phyloP scores from a whole-genome alignment of 2,113 vertebrate genomes.

The Rhegmatorhina hoffmannsi region DNA sequence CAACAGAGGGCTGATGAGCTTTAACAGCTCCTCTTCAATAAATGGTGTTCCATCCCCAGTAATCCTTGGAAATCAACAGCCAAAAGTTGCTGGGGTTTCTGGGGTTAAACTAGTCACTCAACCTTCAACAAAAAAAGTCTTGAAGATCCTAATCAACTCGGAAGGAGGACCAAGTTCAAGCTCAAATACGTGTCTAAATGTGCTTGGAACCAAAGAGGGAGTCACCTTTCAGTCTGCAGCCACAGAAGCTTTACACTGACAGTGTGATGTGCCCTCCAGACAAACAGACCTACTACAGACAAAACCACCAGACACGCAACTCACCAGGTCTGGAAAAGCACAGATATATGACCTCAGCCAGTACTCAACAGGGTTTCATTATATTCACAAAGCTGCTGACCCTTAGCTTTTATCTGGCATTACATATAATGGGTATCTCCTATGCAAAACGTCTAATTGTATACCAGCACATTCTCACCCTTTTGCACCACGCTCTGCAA shows the following conservation, averaged over 20 bases:
- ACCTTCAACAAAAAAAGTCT: background rate
- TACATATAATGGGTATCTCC: background rate
- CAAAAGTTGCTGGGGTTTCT: background rate
- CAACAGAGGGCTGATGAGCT: background rate
- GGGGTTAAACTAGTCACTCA: background rate
- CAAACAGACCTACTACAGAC: background rate
- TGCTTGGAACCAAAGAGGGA: background rate
- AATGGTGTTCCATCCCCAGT: background rate
- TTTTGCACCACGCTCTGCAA: background rate
- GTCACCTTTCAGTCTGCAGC: background rate
- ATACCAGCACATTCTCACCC: background rate
- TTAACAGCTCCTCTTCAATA: background rate
- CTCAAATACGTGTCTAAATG: background rate
- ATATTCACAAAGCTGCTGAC: background rate
- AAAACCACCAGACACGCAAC: background rate
- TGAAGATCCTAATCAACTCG: background rate
- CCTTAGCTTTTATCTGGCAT: background rate
- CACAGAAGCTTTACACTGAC: background rate
- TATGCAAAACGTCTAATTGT: fast-evolving
- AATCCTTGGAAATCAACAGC: background rate
- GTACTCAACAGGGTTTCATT: background rate
- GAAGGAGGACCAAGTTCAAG: background rate
- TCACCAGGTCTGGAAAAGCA: background rate
- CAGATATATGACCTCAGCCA: fast-evolving
- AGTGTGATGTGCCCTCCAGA: background rate